phyloP scores from a whole-genome alignment of 2,888 invertebrate genomes.

The Lepidonotus clava region DNA sequence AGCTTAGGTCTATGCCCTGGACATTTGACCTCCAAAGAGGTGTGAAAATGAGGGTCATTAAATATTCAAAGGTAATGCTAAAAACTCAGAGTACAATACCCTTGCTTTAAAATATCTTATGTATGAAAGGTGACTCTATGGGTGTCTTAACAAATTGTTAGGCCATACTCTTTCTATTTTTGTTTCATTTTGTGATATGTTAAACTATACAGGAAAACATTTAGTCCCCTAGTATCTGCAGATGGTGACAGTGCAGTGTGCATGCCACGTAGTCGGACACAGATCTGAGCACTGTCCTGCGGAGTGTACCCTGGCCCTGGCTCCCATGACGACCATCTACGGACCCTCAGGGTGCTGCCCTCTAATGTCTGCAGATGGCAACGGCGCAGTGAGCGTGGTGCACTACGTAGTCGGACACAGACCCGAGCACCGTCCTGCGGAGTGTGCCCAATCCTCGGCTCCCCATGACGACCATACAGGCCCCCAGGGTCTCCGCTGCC shows the following conservation, averaged over 20 bases:
- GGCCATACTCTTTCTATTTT: too few species aligned
- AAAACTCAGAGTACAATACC: too few species aligned
- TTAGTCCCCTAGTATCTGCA: constrained; percentile 46
- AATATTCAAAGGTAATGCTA: too few species aligned
- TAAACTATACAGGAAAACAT: too few species aligned
- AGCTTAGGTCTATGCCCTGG: too few species aligned
- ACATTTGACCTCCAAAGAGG: too few species aligned
- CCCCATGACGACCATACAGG: constrained; percentile 48
- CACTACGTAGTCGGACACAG: constrained; percentile 42
- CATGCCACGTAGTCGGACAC: constrained; percentile 49
- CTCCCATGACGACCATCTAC: constrained; percentile 50
- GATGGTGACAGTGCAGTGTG: constrained; percentile 45
- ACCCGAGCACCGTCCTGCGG: constrained; percentile 27
- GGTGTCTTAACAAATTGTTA: too few species aligned
- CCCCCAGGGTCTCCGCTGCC: constrained; percentile 8
- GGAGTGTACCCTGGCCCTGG: constrained; percentile 23
- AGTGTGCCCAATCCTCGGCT: constrained; percentile 35
- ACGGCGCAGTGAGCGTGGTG: constrained; percentile 55
- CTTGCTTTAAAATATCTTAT: too few species aligned
- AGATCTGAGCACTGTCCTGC: constrained; percentile 21
- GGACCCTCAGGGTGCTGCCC: neutral
- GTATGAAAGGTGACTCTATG: too few species aligned
- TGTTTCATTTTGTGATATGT: too few species aligned
- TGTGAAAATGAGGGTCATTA: too few species aligned
- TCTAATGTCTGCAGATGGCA: constrained; percentile 42